Percentiles rank a stretch among this genome's conserved stretches.
phyloP scores from a whole-genome alignment of 2,888 invertebrate species.

The Cryptus viduatorius region DNA sequence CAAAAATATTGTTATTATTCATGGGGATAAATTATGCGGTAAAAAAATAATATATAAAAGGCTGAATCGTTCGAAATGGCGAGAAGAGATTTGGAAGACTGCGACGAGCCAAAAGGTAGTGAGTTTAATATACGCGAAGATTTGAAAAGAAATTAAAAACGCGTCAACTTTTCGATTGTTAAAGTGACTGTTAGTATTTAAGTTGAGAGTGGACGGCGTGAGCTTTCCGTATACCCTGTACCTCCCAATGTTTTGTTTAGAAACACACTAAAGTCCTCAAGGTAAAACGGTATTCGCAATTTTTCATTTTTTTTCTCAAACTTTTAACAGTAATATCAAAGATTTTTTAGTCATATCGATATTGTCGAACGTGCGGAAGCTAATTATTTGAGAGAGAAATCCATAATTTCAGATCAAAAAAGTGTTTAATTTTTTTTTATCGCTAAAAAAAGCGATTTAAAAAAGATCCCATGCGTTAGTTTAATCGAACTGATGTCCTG shows the following conservation, averaged over 20 bases:
- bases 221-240: conserved; percentile 10
- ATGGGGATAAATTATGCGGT: not conserved
- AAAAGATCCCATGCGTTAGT: too few relatives aligned
- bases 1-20: too few relatives aligned
- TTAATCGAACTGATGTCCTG: too few relatives aligned
- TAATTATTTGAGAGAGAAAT: not conserved
- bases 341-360: not conserved
- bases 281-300: not conserved
- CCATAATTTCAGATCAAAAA: not conserved
- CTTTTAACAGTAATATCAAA: not conserved
- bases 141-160: not conserved
- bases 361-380: not conserved
- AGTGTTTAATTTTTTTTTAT: too few relatives aligned
- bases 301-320: not conserved
- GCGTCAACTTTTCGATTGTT: not conserved
- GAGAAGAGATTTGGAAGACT: conserved; percentile 9
- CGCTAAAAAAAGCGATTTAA: too few relatives aligned
- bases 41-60: not conserved
- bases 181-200: not conserved
- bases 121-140: not conserved
- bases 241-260: not conserved
- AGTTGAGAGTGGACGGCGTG: conserved; percentile 7
- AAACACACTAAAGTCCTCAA: not conserved
- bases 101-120: not conserved
- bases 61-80: not conserved